These are phyloP conservation scores for Hippoglossus stenolepis DNA, from an alignment of 2,113 vertebrate genomes.

Conservation along the genomic window DNA sequence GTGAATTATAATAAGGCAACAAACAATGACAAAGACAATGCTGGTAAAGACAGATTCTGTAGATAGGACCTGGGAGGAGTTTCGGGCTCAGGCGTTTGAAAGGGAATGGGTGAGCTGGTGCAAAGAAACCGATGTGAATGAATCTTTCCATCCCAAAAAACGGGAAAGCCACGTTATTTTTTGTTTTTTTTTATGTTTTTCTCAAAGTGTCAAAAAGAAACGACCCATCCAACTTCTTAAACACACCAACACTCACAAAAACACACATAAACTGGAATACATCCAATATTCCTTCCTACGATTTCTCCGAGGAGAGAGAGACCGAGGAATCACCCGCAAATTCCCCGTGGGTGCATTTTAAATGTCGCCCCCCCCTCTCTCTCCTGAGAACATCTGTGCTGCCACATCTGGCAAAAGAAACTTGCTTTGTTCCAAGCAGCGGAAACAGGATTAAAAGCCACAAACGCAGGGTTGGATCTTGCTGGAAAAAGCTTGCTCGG, in stretches of 20 bases:
- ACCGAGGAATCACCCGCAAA: slow-evolving; percentile 5
- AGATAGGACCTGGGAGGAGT: slow-evolving; percentile 49
- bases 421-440: slow-evolving; percentile 21
- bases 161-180: slow-evolving; percentile 18
- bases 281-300: slow-evolving; percentile 25
- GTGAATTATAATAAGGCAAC: slow-evolving; percentile 78
- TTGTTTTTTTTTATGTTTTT: slow-evolving; percentile 8
- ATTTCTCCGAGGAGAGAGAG: slow-evolving; percentile 23
- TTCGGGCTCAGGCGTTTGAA: background rate
- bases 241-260: slow-evolving; percentile 22
- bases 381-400: slow-evolving; percentile 18
- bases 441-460: slow-evolving; percentile 47
- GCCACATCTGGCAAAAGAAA: slow-evolving; percentile 28
- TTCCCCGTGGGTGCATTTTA: slow-evolving; percentile 14
- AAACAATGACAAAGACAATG: slow-evolving; percentile 78
- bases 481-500: slow-evolving; percentile 18
- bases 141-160: slow-evolving; percentile 34
- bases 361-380: background rate
- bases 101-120: background rate
- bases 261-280: slow-evolving; percentile 28
- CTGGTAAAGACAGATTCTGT: slow-evolving; percentile 78
- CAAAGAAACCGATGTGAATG: slow-evolving; percentile 45
- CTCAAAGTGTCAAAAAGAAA: slow-evolving; percentile 45
- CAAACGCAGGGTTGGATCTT: slow-evolving; percentile 17
- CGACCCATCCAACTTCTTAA: slow-evolving; percentile 27